A percentile compares a stretch with the other conserved stretches of the same genome.
These are phyloP conservation scores for Cremastobaeus sp. DNA, from an alignment of 2,888 invertebrate species.

Conservation along the genomic window DNA sequence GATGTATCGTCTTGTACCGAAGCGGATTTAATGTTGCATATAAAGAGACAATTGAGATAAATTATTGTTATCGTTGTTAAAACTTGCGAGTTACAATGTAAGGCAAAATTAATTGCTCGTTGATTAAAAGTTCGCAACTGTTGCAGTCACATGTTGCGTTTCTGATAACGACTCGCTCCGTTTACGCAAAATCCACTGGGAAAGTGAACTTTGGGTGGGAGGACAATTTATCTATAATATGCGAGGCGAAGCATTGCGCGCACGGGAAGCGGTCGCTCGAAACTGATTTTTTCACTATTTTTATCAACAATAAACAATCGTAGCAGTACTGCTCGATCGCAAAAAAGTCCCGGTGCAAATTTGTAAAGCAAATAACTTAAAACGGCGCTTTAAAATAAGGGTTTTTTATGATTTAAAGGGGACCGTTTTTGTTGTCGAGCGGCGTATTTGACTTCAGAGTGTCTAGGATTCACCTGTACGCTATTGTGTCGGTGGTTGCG, in stretches of 20 bases:
- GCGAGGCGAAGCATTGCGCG: too few relatives aligned
- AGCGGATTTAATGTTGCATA: slow-evolving; percentile 39
- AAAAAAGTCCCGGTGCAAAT: slow-evolving; percentile 25
- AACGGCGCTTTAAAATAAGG: slow-evolving; percentile 28
- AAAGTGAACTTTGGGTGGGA: too few relatives aligned
- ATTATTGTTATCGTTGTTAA: slow-evolving; percentile 16
- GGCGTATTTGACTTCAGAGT: slow-evolving; percentile 48
- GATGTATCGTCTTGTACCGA: slow-evolving; percentile 22
- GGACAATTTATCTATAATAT: too few relatives aligned
- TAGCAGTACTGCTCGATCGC: slow-evolving; percentile 21
- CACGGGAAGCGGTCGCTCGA: too few relatives aligned
- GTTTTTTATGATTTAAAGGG: slow-evolving; percentile 48
- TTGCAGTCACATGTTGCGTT: slow-evolving; percentile 21
- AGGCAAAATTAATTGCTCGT: slow-evolving; percentile 30
- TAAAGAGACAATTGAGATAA: slow-evolving; percentile 53
- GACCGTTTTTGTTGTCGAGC: slow-evolving; percentile 24
- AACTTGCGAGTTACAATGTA: slow-evolving; percentile 29
- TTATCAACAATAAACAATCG: slow-evolving; percentile 22
- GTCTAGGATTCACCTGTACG: slow-evolving; percentile 55
- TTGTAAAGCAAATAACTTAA: slow-evolving; percentile 47
- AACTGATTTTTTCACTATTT: too few relatives aligned
- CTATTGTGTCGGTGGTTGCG: slow-evolving; percentile 64
- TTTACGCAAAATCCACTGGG: too few relatives aligned
- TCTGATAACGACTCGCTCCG: too few relatives aligned
- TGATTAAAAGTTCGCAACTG: slow-evolving; percentile 35